These are phyloP conservation scores for Ectropis grisescens DNA, from an alignment of 1,140 invertebrate genomes.

Conservation along the genomic window DNA sequence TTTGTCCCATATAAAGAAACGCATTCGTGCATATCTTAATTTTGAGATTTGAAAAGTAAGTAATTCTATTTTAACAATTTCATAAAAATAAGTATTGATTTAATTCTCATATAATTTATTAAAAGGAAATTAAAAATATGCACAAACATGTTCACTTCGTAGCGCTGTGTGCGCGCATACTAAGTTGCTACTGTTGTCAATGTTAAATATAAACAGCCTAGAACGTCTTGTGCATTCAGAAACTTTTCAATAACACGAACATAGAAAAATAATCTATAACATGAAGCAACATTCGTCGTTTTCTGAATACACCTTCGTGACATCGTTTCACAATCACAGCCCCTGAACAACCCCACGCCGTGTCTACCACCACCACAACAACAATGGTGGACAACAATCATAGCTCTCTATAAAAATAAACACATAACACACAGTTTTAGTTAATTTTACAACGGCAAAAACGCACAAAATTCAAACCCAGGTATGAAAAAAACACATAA, in stretches of 20 bases:
- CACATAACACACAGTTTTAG: conserved; percentile 67
- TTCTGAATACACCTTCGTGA: too few relatives aligned
- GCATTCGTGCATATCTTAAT: too few relatives aligned
- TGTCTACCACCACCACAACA: conserved; percentile 17
- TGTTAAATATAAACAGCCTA: conserved; percentile 15
- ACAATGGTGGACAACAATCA: conserved; percentile 41
- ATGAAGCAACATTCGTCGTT: too few relatives aligned
- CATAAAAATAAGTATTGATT: too few relatives aligned
- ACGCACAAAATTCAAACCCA: conserved; percentile 66
- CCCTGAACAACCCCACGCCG: conserved; percentile 1
- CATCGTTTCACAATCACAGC: too few relatives aligned
- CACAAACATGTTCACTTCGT: conserved; percentile 6
- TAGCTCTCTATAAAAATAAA: conserved; percentile 57
- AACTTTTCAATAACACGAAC: not conserved
- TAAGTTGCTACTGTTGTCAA: conserved; percentile 31
- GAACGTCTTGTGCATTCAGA: not conserved
- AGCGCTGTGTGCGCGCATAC: conserved; percentile 23
- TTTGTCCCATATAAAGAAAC: too few relatives aligned
- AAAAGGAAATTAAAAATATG: conserved; percentile 8
- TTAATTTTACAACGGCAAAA: conserved; percentile 53
- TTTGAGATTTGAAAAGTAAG: too few relatives aligned
- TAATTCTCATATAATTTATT: too few relatives aligned
- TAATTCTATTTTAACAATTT: too few relatives aligned
- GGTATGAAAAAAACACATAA: conserved; percentile 55
- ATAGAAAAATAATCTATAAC: conserved; percentile 3